A percentile compares a stretch with the other conserved stretches of the same genome.
Evolutionary conservation across 92 coral and sea anemone species (phyloP).

Genomic region (Scolanthus callimorphus): DNA sequence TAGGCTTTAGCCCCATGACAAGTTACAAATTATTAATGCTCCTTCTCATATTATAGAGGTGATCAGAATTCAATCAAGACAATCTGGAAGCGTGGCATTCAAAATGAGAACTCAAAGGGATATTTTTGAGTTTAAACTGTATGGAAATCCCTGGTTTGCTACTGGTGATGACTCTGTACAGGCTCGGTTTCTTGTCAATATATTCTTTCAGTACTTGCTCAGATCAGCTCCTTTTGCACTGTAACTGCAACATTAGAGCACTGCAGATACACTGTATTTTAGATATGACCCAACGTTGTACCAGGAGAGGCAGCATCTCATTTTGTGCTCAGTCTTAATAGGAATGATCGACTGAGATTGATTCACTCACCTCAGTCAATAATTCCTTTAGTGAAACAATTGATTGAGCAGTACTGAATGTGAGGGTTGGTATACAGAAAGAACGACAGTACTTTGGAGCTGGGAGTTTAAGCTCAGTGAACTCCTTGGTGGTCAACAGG

Average conservation of each 20-base stretch:
- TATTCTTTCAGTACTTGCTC: conserved; percentile 35
- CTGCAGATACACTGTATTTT: conserved; percentile 34
- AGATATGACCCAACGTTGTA: conserved; percentile 18
- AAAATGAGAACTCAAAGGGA: conserved; percentile 34
- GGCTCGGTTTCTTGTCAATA: conserved; percentile 38
- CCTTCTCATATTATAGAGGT: conserved; percentile 40
- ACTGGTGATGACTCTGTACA: conserved; percentile 30
- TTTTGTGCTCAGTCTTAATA: conserved; percentile 48
- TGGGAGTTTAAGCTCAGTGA: conserved; percentile 68
- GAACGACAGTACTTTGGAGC: conserved; percentile 36
- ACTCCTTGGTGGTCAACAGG: conserved; percentile 82
- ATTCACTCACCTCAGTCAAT: conserved; percentile 39
- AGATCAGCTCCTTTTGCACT: conserved; percentile 30
- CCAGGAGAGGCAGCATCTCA: conserved; percentile 13
- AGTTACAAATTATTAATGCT: conserved; percentile 51
- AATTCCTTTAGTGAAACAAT: conserved; percentile 33
- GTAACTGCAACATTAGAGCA: conserved; percentile 35
- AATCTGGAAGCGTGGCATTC: conserved; percentile 42
- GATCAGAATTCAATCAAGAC: conserved; percentile 32
- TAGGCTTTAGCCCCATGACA: conserved; percentile 55
- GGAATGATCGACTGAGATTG: conserved; percentile 42
- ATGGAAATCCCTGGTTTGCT: conserved; percentile 47
- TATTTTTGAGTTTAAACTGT: conserved; percentile 32
- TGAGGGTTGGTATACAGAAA: conserved; percentile 32
- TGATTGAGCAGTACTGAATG: conserved; percentile 34